Base-by-base conservation (phyloP, 1,140 invertebrate genomes). In the Heterodera schachtii region DNA sequence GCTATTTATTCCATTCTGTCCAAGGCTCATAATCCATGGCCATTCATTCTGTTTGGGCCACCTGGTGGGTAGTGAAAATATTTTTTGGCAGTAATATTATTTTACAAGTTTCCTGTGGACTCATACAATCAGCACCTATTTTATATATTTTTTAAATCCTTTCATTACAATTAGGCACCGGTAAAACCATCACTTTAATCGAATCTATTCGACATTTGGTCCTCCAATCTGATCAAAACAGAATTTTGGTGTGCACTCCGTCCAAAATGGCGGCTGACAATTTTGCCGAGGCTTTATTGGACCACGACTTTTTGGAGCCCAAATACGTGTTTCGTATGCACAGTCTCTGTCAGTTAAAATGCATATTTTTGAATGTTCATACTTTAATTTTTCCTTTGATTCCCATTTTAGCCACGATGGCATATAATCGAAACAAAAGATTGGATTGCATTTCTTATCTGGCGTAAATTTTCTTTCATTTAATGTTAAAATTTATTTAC, bases 251-350 rank as follows among this genome's bases (percentile, higher is more conserved):
- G 31, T 83, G 82, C 44, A 83, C 82, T 6, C 82, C 82, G 21
- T 84, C 83, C 13, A 67, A 74, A 83, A 83, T 83, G 82, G 82
- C 82, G 11, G 82, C 82, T 13, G 82, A 83, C 49, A 83, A 83
- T 76, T 83, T 83, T 60, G 81, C 82, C 43, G 82, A 83, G 49
- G 31, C 83, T 1, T 49, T 83, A 9, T 21, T 83, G 16, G 67
- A 83, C 13, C 47, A 78, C 21, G 19, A 84, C 13, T 84, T 79
- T 57, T 52, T 83, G 44, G 69, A 83, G 21, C 74, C 69, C 3
- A 83, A 83, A 79, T 83, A 83, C 49, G 75, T 84, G 44, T 83
- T 83, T 52, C 83, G 82, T 31, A 83, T 83, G 82, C 82, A 83
- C 78, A 83, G 80, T 47, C 82, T 75, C 2, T 83, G 77, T 78